These are phyloP conservation scores for Drosophila pachea DNA, from an alignment of 1,140 invertebrate genomes.

Conservation along the genomic window DNA sequence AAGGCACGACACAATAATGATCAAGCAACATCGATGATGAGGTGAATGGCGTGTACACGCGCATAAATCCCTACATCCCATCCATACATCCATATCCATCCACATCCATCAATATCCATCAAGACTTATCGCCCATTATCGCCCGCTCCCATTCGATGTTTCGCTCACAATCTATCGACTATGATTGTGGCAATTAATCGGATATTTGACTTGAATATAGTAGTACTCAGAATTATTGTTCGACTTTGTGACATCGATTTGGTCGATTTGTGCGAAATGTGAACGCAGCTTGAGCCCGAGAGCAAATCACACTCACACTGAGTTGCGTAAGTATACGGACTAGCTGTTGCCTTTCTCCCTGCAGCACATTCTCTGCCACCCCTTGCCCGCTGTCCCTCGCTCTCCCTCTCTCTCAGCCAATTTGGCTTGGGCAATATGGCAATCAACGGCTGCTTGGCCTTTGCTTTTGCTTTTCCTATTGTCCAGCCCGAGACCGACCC, in stretches of 20 bases:
- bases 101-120: not conserved
- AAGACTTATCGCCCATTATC: not conserved
- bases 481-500: constrained; percentile 6
- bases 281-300: constrained; percentile 52
- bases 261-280: constrained; percentile 39
- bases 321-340: constrained; percentile 33
- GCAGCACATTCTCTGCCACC: not conserved
- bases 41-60: constrained; percentile 14
- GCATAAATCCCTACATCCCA: not conserved
- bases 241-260: constrained; percentile 55
- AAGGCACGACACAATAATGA: not conserved
- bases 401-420: constrained; percentile 21
- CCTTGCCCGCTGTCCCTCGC: constrained; percentile 4
- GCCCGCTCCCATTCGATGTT: not conserved
- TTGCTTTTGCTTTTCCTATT: constrained; percentile 35
- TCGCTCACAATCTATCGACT: not conserved
- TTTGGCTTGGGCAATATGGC: constrained; percentile 62
- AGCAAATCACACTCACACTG: constrained; percentile 25
- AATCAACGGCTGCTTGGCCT: constrained; percentile 54
- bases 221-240: constrained; percentile 10
- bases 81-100: not conserved
- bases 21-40: constrained; percentile 14
- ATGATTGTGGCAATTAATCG: not conserved
- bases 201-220: not conserved
- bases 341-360: constrained; percentile 34